These are phyloP conservation scores for Pseudomyrmex cubaensis DNA, from an alignment of 1,140 invertebrate species.

Conservation along the genomic window DNA sequence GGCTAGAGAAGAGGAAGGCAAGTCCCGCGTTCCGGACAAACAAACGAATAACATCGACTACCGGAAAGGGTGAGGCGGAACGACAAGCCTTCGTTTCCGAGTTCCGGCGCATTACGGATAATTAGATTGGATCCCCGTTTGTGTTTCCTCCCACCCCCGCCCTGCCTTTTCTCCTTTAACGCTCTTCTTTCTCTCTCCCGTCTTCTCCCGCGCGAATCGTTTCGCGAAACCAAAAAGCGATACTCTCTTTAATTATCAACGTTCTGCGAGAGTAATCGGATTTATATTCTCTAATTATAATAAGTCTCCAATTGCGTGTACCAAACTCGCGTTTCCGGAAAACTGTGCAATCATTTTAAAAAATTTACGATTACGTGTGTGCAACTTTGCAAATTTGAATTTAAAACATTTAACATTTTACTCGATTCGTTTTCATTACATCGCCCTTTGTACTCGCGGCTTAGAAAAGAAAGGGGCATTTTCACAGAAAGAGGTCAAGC, in stretches of 20 bases:
- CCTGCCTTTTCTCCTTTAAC: conserved; percentile 45
- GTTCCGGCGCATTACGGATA: conserved; percentile 80
- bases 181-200: not conserved
- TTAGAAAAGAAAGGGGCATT: not conserved
- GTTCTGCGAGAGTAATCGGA: conserved; percentile 20
- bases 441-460: not conserved
- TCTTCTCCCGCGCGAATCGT: no score
- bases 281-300: conserved; percentile 33
- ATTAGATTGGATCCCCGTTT: conserved; percentile 79
- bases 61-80: conserved; percentile 71
- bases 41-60: conserved; percentile 75
- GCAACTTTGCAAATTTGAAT: not conserved
- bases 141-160: conserved; percentile 34
- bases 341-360: no score
- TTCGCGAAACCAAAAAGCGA: no score
- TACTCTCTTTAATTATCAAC: conserved; percentile 9
- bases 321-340: no score
- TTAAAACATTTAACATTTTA: not conserved
- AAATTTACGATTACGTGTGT: no score
- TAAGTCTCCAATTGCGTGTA: no score
- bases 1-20: conserved; percentile 7
- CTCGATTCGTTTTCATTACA: not conserved
- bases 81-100: conserved; percentile 77
- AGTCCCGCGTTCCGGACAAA: conserved; percentile 69
- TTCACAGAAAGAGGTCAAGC: conserved; percentile 4